Percentiles rank a stretch among this genome's conserved stretches.
These are phyloP conservation scores for Trichogramma dendrolimi DNA, from an alignment of 2,888 invertebrate genomes.

Conservation along the genomic window DNA sequence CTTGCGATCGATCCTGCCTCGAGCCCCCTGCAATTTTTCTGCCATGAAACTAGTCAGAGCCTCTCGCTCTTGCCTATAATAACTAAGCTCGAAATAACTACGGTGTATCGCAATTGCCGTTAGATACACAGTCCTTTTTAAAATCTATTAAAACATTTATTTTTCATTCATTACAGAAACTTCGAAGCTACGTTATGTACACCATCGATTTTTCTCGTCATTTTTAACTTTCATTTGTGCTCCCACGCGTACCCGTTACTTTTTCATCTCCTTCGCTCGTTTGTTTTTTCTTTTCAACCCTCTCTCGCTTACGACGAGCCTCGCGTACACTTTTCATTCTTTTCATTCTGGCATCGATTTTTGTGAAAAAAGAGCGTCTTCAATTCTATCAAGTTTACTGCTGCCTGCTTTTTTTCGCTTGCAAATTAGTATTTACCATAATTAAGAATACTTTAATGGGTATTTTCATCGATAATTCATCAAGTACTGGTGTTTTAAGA, in stretches of 20 bases:
- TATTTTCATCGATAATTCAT: not conserved
- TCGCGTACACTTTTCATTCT: not conserved
- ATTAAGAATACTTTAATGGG: not conserved
- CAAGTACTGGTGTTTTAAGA: not conserved
- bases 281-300: not conserved
- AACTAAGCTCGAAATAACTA: too few species aligned
- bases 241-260: not conserved
- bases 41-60: too few species aligned
- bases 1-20: constrained; percentile 11
- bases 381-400: too few species aligned
- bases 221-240: constrained; percentile 39
- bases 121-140: too few species aligned
- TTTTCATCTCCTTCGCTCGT: not conserved
- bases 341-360: not conserved
- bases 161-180: too few species aligned
- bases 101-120: too few species aligned
- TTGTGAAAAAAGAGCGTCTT: not conserved
- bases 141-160: too few species aligned
- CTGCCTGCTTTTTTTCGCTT: not conserved
- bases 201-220: constrained; percentile 52
- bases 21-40: not conserved
- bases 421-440: not conserved
- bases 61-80: too few species aligned
- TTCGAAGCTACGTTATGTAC: constrained; percentile 51
- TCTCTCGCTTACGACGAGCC: not conserved